Evolutionary conservation across 2,113 vertebrate genomes (phyloP).

Genomic region (Corvus moneduloides): DNA sequence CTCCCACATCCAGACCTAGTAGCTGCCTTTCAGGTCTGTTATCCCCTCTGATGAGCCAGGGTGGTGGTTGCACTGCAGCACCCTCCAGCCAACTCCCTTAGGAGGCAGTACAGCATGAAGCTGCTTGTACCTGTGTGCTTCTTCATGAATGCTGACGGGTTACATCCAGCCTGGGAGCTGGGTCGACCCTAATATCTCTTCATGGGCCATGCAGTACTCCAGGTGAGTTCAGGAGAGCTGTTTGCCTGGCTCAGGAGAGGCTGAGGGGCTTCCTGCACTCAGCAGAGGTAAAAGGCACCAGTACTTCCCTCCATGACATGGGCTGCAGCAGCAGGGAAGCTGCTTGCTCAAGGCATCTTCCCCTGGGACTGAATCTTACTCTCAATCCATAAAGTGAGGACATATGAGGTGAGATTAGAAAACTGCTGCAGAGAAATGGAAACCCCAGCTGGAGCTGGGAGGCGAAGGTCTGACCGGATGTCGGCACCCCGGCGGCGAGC

Average conservation of each 20-base stretch:
- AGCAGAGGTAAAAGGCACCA: background rate
- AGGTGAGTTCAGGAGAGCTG: background rate
- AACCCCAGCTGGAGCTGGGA: background rate
- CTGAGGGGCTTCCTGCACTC: background rate
- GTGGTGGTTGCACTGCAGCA: background rate
- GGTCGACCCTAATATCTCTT: background rate
- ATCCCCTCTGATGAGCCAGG: background rate
- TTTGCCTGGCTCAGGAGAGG: background rate
- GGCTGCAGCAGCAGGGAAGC: background rate
- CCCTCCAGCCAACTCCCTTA: background rate
- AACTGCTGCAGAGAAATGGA: background rate
- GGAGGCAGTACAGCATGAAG: background rate
- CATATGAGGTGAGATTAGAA: background rate
- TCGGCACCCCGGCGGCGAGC: background rate
- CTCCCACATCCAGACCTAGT: background rate
- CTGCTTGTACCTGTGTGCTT: background rate
- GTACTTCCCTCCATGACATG: fast-evolving
- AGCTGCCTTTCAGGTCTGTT: background rate
- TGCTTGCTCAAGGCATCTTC: fast-evolving
- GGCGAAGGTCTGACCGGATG: background rate
- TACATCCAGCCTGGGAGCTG: background rate
- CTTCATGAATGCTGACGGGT: fast-evolving
- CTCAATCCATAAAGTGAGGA: fast-evolving
- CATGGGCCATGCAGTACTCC: fast-evolving
- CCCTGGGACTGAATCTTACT: background rate